Conservation (phyloP, 2,888 invertebrate genomes). For the Scaptomyza cyrtandrae region DNA sequence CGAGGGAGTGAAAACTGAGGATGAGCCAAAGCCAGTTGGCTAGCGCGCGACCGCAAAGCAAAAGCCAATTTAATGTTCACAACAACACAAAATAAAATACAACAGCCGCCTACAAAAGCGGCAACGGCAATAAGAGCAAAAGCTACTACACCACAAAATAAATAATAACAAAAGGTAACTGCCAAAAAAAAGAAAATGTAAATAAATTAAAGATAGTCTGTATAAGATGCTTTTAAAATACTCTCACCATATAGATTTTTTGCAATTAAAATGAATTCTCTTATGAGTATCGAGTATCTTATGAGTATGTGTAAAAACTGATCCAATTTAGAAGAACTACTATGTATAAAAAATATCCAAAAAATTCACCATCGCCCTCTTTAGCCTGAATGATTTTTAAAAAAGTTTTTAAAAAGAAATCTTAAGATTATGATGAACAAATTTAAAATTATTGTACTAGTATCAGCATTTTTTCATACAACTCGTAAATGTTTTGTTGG, state of each 20-base stretch:
- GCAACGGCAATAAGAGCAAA: conserved; percentile 32
- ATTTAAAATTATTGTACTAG: no score
- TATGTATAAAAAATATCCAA: no score
- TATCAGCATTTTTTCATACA: no score
- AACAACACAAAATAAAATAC: conserved; percentile 56
- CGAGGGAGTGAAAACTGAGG: not conserved
- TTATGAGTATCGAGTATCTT: no score
- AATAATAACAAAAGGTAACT: conserved; percentile 24
- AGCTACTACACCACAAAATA: conserved; percentile 11
- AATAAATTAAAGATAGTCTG: not conserved
- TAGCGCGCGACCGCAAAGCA: conserved; percentile 46
- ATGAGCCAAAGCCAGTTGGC: conserved; percentile 36
- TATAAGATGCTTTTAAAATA: not conserved
- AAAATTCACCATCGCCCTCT: no score
- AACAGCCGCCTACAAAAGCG: conserved; percentile 43
- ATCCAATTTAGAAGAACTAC: no score
- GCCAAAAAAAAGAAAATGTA: conserved; percentile 4
- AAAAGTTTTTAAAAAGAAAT: no score
- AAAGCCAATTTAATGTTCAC: conserved; percentile 72
- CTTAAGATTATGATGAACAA: no score
- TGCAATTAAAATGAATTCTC: no score
- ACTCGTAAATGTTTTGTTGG: no score
- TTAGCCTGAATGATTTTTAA: no score
- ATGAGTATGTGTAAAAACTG: no score
- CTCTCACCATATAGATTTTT: not conserved